Conservation (phyloP, 2,797 vertebrate species). For the Coccyzus lansbergi region DNA sequence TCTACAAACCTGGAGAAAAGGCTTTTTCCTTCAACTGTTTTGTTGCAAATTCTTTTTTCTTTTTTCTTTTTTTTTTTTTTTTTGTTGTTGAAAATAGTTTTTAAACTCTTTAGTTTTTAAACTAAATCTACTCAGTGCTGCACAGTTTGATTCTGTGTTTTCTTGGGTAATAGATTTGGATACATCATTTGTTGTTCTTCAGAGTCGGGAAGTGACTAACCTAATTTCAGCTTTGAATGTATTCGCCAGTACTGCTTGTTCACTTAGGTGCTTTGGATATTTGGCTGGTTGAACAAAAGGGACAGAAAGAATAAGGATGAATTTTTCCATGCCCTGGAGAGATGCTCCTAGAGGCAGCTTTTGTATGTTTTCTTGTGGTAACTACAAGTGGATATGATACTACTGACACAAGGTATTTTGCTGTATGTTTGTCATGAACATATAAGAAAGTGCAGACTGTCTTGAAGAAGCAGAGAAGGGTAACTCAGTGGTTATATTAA, state of each 20-base stretch:
- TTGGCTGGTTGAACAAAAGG: conserved; percentile 1
- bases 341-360: not conserved
- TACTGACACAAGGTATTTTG: not conserved
- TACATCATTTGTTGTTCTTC: not conserved
- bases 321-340: not conserved
- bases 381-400: not conserved
- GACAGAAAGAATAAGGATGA: not conserved
- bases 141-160: not conserved
- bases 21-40: not conserved
- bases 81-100: not conserved
- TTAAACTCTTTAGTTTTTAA: not conserved
- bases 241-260: not conserved
- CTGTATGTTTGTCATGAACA: not conserved
- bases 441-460: not conserved
- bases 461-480: not conserved
- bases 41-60: not conserved
- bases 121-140: not conserved
- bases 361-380: not conserved
- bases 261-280: not conserved
- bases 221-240: not conserved
- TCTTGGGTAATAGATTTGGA: not conserved
- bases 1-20: not conserved
- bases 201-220: not conserved
- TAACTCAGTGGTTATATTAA: not conserved
- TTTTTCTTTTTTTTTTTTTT: not conserved